These are phyloP conservation scores for zebrafish (Danio rerio) DNA, from an alignment of 2,113 vertebrate genomes.

Conservation along the genomic window DNA sequence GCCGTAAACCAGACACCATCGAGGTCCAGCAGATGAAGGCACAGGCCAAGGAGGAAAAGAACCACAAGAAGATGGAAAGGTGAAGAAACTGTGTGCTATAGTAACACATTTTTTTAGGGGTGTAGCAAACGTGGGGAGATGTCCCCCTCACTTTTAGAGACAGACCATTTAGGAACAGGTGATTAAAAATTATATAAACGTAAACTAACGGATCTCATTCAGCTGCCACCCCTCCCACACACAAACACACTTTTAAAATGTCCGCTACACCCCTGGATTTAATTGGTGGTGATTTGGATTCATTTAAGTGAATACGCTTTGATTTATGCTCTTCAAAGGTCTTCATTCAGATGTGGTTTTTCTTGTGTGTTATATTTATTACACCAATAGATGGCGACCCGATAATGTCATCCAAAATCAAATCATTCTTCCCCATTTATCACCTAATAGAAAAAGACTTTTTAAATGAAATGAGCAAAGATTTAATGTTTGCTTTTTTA, in stretches of 20 bases:
- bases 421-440: not conserved
- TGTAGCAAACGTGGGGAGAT: too few relatives aligned
- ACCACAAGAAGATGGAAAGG: constrained; percentile 93
- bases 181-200: too few relatives aligned
- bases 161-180: too few relatives aligned
- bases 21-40: constrained; percentile 99
- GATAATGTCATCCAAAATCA: too few relatives aligned
- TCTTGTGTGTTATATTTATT: not conserved
- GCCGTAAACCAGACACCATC: constrained; percentile 96
- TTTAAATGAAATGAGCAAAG: not conserved
- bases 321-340: not conserved
- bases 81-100: constrained; percentile 52
- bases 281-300: not conserved
- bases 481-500: not conserved
- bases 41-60: constrained; percentile 95
- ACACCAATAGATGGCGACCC: not conserved
- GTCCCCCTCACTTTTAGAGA: too few relatives aligned
- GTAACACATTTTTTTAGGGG: not conserved
- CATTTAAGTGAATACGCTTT: not conserved
- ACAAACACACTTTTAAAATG: too few relatives aligned
- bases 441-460: not conserved
- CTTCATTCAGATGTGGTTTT: not conserved
- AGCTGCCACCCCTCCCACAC: too few relatives aligned
- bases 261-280: not conserved
- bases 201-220: too few relatives aligned